Evolutionary conservation across 2,888 invertebrate species (phyloP), one percentile per base, ranked within the genome.

Genomic region (Dascillus cervinus): DNA sequence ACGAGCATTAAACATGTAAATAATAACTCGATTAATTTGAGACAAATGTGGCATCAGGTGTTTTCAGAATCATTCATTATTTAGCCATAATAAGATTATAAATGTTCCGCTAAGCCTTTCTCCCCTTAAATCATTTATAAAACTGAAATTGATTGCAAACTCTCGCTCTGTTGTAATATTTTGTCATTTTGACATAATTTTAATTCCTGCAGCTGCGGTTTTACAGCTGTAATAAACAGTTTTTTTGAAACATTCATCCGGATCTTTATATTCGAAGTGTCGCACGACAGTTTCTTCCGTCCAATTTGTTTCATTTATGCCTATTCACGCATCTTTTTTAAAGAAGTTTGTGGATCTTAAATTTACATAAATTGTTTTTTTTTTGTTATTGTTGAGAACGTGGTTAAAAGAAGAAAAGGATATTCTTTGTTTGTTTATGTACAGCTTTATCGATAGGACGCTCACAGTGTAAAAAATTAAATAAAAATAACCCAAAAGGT

Each of bases 41-140:
- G 28, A 30, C 31, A 24, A 30, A 26, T 30, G 30, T 19, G 26
- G 28, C 32, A 31, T 26, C 27, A 28, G 31, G 35, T 36, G 35
- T 26, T 9, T 22, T 12, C n/a, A 35, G 22, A 20, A 35, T 35
- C 34, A 22, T 35, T 35, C 26, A 30, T 35, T 34, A 34, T 26
- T 13, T 20, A 34, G 29, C 21, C 29, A 25, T 34, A 29, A 34
- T 29, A 25, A 34, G 25, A 29, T 35, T 35, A 30, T 22, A 22
- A 35, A 25, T n/a, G n/a, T 11, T 29, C 29, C 34, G 26, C 24
- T 29, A 34, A 34, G 34, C 29, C 26, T 27, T 23, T 28, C 27
- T 34, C n/a, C n/a, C n/a, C n/a, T 29, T 27, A 27, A 26, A 32
- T 34, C 24, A 34, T 34, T 29, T 34, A 34, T 34, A 25, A 34